Base-by-base conservation (phyloP, 2,888 invertebrate species). In the Amiota communis region DNA sequence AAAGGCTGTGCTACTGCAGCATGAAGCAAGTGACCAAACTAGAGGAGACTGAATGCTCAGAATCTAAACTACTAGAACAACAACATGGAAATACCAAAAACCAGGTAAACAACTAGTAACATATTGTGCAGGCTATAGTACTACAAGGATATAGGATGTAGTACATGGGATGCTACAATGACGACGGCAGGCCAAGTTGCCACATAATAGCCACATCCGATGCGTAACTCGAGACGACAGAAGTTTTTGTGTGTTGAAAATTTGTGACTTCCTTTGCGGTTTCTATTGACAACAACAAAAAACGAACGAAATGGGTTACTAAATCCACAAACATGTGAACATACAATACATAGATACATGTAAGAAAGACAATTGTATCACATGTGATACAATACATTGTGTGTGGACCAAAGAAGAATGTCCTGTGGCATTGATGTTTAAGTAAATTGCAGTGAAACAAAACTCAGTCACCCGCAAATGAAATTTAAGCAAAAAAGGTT, bases 401-500 rank as follows among this genome's bases (percentile, higher is more conserved):
- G 1, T 36, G 36, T 36, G 36, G 36, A 36, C 36, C 36, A 36
- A 36, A 17, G 64, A 13, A 67, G 15, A 8, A 48, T 20, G 64
- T 64, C 64, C 17, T 48, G 48, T 17, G 59, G 20, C 59, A 4
- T 15, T 49, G n/a, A 47, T n/a, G 67, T 11, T 49, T 11, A 1
- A 11, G 1, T 49, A 48, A 23, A 15, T 17, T 61, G 61, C 17
- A 61, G 61, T 13, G 48, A 63, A 11, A 20, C 51, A 36, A 69
- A 20, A 53, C 13, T 23, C 36, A 46, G 53, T 36, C 23, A n/a
- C 51, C 64, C 71, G 74, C 59, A 78, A 74, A 75, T 74, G 76
- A 78, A 79, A 79, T 77, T 76, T 74, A 63, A 79, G 72, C 85
- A 77, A 80, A 36, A 36, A 81, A 77, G 86, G 78, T 85, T 84